A percentile compares a stretch with the other conserved stretches of the same genome.
phyloP scores from a whole-genome alignment of 2,888 invertebrate genomes.

The Scaptomyza polygonia region DNA sequence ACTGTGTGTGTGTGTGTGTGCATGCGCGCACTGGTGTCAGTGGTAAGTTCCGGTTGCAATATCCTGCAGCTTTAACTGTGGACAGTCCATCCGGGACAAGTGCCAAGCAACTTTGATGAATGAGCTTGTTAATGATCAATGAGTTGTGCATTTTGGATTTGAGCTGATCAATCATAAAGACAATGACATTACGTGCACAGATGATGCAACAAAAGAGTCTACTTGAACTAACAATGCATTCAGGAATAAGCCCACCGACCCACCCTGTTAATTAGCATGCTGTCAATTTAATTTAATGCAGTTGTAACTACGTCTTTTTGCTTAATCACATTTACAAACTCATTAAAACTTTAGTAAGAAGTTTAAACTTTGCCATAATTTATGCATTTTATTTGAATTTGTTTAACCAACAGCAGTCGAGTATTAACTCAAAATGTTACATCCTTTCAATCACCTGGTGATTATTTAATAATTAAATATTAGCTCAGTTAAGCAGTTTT shows the following conservation, averaged over 20 bases:
- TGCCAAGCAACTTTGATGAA: conserved; percentile 19
- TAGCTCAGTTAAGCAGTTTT: background rate
- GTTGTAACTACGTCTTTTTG: too few relatives aligned
- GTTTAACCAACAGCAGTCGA: background rate
- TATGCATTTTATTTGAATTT: too few relatives aligned
- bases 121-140: conserved; percentile 31
- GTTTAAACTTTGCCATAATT: too few relatives aligned
- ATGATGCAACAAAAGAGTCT: conserved; percentile 10
- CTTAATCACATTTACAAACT: too few relatives aligned
- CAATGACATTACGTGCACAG: conserved; percentile 5
- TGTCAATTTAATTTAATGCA: background rate
- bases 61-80: conserved; percentile 28
- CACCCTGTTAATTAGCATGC: background rate
- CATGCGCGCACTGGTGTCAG: background rate
- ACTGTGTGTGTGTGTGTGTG: background rate
- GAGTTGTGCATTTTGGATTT: conserved; percentile 11
- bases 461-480: background rate
- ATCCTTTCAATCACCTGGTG: background rate
- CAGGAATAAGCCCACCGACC: background rate
- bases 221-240: background rate
- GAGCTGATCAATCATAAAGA: conserved; percentile 27
- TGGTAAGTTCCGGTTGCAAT: conserved; percentile 27
- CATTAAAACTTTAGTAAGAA: too few relatives aligned
- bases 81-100: background rate
- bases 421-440: background rate